These are phyloP conservation scores for Thumatha senex DNA, from an alignment of 2,888 invertebrate genomes.

Conservation along the genomic window DNA sequence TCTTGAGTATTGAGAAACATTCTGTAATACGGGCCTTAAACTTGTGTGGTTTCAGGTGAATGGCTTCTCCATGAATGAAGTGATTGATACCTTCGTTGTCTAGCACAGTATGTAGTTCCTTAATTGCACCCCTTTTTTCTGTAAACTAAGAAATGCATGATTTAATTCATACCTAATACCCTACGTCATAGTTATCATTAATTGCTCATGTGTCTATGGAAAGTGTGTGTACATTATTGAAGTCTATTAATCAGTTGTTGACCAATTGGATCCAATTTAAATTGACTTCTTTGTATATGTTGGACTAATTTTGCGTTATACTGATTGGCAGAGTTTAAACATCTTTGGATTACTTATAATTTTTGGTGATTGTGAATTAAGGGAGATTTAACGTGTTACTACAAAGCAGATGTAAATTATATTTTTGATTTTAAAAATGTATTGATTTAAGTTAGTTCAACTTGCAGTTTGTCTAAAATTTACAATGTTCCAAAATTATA, in stretches of 20 bases:
- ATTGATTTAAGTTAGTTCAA: no score
- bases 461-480: no score
- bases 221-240: background rate
- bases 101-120: conserved; percentile 36
- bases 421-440: no score
- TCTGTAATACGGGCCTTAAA: no score
- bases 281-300: background rate
- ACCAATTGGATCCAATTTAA: conserved; percentile 22
- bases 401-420: background rate
- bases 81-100: conserved; percentile 25
- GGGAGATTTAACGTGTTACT: background rate
- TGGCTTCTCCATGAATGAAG: conserved; percentile 19
- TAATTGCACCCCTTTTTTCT: background rate
- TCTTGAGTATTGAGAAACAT: no score
- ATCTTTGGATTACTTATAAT: background rate
- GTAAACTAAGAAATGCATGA: background rate
- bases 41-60: conserved; percentile 36
- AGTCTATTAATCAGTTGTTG: conserved; percentile 11
- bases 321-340: background rate
- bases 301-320: background rate
- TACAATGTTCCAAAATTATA: no score
- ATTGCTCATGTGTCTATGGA: no score
- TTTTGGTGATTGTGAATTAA: background rate
- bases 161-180: no score
- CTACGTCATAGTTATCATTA: no score